Conservation (phyloP, 2,113 vertebrate genomes). For the Todiramphus chloris region DNA sequence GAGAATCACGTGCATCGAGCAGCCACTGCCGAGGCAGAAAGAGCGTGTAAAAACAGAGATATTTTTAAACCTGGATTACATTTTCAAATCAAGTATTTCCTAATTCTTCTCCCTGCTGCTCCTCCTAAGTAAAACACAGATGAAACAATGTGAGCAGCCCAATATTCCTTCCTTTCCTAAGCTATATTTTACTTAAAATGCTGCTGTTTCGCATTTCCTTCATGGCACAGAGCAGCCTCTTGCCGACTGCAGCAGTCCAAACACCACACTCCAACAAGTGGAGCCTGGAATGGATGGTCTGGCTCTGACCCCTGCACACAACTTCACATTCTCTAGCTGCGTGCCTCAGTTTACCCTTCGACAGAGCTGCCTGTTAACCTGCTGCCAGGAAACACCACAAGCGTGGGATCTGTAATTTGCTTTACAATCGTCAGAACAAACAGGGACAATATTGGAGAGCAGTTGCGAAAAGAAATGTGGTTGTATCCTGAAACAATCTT, state of each 20-base stretch:
- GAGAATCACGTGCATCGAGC: background rate
- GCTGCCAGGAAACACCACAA: background rate
- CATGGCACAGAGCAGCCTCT: rapidly evolving
- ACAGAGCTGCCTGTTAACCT: background rate
- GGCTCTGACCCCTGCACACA: background rate
- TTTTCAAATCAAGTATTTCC: background rate
- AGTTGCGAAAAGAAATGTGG: background rate
- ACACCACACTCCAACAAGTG: background rate
- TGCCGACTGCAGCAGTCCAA: background rate
- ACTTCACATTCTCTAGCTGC: background rate
- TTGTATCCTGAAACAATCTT: background rate
- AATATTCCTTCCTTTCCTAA: background rate
- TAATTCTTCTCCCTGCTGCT: background rate
- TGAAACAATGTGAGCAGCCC: background rate
- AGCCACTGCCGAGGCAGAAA: background rate
- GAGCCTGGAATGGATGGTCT: too few relatives aligned
- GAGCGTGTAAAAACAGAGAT: background rate
- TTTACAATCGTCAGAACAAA: background rate
- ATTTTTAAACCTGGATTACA: background rate
- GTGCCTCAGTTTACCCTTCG: background rate
- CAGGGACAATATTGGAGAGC: rapidly evolving
- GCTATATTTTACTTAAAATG: background rate
- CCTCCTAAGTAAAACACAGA: background rate
- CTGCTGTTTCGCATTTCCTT: background rate
- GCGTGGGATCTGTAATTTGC: background rate